phyloP scores from a whole-genome alignment of 2,888 invertebrate genomes.

The Clepsis dumicolana region DNA sequence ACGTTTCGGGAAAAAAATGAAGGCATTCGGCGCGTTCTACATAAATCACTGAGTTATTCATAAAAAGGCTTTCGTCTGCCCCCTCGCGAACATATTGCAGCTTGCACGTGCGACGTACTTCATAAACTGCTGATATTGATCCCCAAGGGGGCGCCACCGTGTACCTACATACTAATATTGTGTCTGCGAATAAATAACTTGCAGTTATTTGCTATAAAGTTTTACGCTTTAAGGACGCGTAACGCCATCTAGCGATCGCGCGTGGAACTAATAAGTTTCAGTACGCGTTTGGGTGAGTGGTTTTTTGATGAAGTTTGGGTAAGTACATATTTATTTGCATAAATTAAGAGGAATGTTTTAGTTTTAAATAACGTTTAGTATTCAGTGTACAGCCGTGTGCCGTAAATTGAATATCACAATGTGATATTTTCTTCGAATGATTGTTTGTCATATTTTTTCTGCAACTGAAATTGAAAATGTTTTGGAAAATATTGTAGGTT shows the following conservation, averaged over 20 bases:
- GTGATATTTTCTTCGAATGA: too few relatives aligned
- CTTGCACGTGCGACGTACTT: conserved; percentile 82
- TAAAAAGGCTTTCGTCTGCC: conserved; percentile 78
- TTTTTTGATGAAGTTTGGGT: background rate
- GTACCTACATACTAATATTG: conserved; percentile 77
- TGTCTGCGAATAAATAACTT: conserved; percentile 51
- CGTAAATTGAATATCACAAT: too few relatives aligned
- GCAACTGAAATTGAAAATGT: too few relatives aligned
- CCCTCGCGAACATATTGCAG: conserved; percentile 80
- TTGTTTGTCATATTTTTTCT: too few relatives aligned
- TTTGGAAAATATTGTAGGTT: too few relatives aligned
- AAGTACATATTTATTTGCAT: background rate
- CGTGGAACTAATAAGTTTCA: conserved; percentile 27
- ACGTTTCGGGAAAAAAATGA: conserved; percentile 53
- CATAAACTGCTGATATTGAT: conserved; percentile 82
- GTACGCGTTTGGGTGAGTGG: background rate
- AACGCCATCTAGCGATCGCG: conserved; percentile 36
- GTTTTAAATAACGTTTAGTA: background rate
- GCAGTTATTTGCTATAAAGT: conserved; percentile 33
- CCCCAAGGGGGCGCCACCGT: conserved; percentile 68
- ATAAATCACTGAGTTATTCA: conserved; percentile 85
- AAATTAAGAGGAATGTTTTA: background rate
- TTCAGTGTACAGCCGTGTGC: too few relatives aligned
- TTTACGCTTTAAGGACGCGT: conserved; percentile 24
- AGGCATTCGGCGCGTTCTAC: conserved; percentile 63